Evolutionary conservation across 2,888 invertebrate species (phyloP).

Genomic region (Leistus spinibarbis): DNA sequence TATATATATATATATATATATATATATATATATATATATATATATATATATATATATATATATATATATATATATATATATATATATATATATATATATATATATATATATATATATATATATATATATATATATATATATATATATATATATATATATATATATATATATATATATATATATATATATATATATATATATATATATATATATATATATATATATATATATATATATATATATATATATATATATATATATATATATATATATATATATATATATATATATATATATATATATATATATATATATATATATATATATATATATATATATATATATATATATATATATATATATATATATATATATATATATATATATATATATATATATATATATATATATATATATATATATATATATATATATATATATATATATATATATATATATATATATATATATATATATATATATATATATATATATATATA

Average conservation of each 20-base stretch:
- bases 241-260: not conserved
- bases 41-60: slow-evolving; percentile 14
- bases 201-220: not conserved
- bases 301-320: not conserved
- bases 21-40: slow-evolving; percentile 25
- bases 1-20: slow-evolving; percentile 12
- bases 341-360: slow-evolving; percentile 24
- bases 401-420: slow-evolving; percentile 21
- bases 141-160: not conserved
- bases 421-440: slow-evolving; percentile 16
- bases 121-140: slow-evolving; percentile 5
- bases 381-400: slow-evolving; percentile 18
- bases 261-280: not conserved
- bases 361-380: slow-evolving; percentile 16
- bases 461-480: not conserved
- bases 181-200: not conserved
- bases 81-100: slow-evolving; percentile 23
- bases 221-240: not conserved
- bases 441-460: slow-evolving; percentile 5
- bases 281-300: too few relatives aligned
- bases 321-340: slow-evolving; percentile 14
- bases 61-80: slow-evolving; percentile 18
- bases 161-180: too few relatives aligned
- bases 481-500: too few relatives aligned
- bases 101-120: slow-evolving; percentile 15